These are phyloP conservation scores for Gymnorhina tibicen DNA, from an alignment of 2,113 vertebrate genomes.

Conservation along the genomic window DNA sequence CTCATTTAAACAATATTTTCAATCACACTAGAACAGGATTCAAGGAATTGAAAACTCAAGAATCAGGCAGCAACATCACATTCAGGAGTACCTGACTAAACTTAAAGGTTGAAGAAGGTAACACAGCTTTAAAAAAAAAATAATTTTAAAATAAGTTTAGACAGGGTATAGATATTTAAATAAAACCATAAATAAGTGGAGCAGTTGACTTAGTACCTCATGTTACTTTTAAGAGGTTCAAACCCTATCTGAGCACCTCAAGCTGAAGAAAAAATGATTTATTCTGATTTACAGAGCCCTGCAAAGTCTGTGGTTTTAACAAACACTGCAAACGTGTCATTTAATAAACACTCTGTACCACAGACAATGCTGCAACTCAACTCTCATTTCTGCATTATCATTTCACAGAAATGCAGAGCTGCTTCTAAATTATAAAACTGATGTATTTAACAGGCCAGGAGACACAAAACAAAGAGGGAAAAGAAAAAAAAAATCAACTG, in stretches of 20 bases:
- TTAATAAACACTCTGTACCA: neutral
- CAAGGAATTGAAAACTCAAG: neutral
- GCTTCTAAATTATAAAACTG: neutral
- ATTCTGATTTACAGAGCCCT: neutral
- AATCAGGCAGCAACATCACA: neutral
- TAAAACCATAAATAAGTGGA: neutral
- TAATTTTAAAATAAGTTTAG: neutral
- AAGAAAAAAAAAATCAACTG: neutral
- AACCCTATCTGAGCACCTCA: neutral
- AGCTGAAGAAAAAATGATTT: neutral
- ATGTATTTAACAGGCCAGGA: neutral
- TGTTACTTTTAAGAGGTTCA: neutral
- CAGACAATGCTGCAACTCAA: neutral
- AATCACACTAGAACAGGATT: neutral
- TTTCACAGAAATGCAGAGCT: neutral
- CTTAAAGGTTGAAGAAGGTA: neutral
- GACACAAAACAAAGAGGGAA: neutral
- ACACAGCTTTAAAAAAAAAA: neutral
- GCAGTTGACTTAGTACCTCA: neutral
- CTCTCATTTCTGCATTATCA: neutral
- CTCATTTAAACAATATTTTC: neutral
- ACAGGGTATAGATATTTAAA: neutral
- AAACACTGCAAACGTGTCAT: neutral
- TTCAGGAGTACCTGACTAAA: neutral
- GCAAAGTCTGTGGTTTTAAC: neutral